These are phyloP conservation scores for Eulemur macaco DNA, from an alignment of 2,113 vertebrate genomes.

Conservation along the genomic window DNA sequence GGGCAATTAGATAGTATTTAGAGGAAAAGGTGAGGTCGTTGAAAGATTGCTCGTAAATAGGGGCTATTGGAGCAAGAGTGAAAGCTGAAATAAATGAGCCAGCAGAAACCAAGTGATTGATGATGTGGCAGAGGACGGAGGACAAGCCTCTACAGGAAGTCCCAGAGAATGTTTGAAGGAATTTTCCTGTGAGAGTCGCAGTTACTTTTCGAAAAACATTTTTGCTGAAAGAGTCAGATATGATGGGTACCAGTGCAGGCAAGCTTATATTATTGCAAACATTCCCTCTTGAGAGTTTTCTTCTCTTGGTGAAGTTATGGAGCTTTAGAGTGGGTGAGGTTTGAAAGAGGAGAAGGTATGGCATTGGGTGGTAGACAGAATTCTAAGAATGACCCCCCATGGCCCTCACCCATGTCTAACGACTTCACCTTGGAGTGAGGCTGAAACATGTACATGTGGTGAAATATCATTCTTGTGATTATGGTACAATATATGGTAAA, in stretches of 20 bases:
- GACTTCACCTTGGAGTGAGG: not conserved
- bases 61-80: not conserved
- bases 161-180: not conserved
- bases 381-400: not conserved
- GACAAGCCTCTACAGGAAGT: not conserved
- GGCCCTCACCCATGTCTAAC: not conserved
- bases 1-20: not conserved
- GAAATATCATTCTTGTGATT: not conserved
- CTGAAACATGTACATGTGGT: not conserved
- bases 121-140: not conserved
- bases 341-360: not conserved
- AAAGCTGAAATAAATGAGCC: not conserved
- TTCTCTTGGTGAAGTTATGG: not conserved
- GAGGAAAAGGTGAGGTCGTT: not conserved
- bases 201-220: not conserved
- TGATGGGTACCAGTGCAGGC: not conserved
- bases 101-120: not conserved
- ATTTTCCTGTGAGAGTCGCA: not conserved
- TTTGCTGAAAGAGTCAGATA: not conserved
- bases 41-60: not conserved
- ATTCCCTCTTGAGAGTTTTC: not conserved
- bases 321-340: too few species aligned
- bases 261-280: not conserved
- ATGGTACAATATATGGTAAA: not conserved
- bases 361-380: not conserved